These are phyloP conservation scores for Oreochromis grahami DNA, from an alignment of 2,797 vertebrate species.

Conservation along the genomic window DNA sequence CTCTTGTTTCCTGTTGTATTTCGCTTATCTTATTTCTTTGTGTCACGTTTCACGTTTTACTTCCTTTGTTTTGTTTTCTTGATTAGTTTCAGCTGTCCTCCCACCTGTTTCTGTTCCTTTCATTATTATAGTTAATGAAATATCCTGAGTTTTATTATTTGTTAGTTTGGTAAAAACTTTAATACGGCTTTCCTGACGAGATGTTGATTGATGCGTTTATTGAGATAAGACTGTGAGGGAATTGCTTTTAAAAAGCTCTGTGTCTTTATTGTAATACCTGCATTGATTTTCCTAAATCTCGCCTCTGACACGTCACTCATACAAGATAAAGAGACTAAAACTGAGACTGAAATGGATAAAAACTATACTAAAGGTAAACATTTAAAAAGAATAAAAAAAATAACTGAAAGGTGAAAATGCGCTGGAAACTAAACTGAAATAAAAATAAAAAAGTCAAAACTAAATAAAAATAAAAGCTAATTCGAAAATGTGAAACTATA, in stretches of 20 bases:
- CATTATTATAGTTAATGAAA: neutral
- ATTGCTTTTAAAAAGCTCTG: rapidly evolving
- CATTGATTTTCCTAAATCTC: neutral
- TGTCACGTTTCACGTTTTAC: neutral
- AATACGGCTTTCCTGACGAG: neutral
- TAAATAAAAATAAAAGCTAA: neutral
- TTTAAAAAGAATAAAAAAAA: neutral
- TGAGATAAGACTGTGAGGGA: neutral
- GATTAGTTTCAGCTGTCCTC: neutral
- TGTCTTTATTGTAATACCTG: neutral
- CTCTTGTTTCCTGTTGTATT: neutral
- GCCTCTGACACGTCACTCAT: rapidly evolving
- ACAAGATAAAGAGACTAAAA: neutral
- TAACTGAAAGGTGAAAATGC: neutral
- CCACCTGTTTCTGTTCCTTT: neutral
- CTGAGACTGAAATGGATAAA: neutral
- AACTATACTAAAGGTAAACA: neutral
- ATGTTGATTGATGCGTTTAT: neutral
- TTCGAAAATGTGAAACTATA: neutral
- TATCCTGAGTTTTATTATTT: neutral
- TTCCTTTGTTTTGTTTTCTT: neutral
- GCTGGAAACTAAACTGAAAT: neutral
- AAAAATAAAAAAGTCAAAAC: neutral
- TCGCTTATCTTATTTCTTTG: neutral
- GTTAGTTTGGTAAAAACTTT: neutral